Evolutionary conservation across 2,113 vertebrate genomes (phyloP).

Genomic region (Danionella cerebrum): DNA sequence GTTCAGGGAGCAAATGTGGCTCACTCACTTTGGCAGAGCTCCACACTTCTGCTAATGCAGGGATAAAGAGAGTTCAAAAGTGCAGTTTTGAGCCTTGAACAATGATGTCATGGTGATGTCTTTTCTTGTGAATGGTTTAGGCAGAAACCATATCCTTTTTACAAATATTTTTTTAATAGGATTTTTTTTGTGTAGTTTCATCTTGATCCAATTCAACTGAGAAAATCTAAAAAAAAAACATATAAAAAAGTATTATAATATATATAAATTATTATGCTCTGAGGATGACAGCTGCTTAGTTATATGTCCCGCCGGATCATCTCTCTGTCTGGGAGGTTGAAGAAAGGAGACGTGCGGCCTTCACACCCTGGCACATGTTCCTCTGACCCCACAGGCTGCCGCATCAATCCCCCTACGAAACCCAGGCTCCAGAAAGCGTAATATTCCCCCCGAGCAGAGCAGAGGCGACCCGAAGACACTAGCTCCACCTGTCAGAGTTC

Average conservation of each 20-base stretch:
- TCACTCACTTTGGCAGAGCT: too few relatives aligned
- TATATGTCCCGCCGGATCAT: slow-evolving; percentile 51
- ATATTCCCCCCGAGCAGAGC: slow-evolving; percentile 62
- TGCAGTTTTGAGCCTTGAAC: too few relatives aligned
- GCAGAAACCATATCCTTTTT: too few relatives aligned
- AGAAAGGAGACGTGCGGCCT: slow-evolving; percentile 60
- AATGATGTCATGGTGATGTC: too few relatives aligned
- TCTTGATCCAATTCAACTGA: too few relatives aligned
- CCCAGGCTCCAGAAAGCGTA: slow-evolving; percentile 59
- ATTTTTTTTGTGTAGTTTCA: neutral
- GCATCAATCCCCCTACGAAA: slow-evolving; percentile 49
- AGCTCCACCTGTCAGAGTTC: slow-evolving; percentile 69
- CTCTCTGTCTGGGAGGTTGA: slow-evolving; percentile 40
- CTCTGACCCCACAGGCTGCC: slow-evolving; percentile 63
- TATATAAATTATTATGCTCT: neutral
- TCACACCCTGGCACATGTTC: slow-evolving; percentile 57
- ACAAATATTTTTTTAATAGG: neutral
- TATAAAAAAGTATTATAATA: neutral
- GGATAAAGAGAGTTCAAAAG: too few relatives aligned
- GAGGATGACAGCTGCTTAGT: slow-evolving; percentile 61
- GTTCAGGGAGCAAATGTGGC: too few relatives aligned
- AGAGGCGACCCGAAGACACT: slow-evolving; percentile 53
- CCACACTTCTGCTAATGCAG: too few relatives aligned
- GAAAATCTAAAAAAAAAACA: too few relatives aligned
- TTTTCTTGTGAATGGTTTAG: too few relatives aligned